A percentile compares a stretch with the other conserved stretches of the same genome.
Conservation (phyloP, 1,140 invertebrate genomes). For the Drosophila ogumai region DNA sequence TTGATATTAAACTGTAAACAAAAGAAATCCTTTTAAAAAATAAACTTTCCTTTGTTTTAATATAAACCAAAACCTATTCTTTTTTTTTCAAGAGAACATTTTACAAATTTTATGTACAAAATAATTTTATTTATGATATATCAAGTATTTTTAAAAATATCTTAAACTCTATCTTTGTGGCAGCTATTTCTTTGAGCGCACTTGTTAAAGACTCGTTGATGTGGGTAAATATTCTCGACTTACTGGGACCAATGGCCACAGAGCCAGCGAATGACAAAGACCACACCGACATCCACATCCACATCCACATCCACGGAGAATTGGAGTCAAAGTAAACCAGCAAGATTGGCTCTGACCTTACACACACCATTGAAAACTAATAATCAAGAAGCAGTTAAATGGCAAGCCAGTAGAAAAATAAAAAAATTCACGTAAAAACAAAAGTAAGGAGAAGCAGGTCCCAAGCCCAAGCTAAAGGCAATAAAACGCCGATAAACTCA, state of each 20-base stretch:
- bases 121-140: too few species aligned
- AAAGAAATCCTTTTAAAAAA: neutral
- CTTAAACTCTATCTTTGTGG: neutral
- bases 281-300: constrained; percentile 6
- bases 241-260: constrained; percentile 38
- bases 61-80: too few species aligned
- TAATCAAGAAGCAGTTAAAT: constrained; percentile 77
- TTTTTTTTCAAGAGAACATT: too few species aligned
- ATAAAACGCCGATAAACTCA: constrained; percentile 6
- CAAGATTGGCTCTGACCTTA: constrained; percentile 72
- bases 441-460: constrained; percentile 44
- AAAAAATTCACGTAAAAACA: constrained; percentile 10
- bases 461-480: constrained; percentile 4
- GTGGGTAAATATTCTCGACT: constrained; percentile 39
- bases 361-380: constrained; percentile 52
- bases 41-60: too few species aligned
- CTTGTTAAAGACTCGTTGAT: constrained; percentile 2
- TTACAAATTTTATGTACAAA: too few species aligned
- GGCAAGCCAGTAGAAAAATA: constrained; percentile 58
- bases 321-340: constrained; percentile 73
- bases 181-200: constrained; percentile 1
- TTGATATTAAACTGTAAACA: neutral
- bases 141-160: neutral
- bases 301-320: constrained; percentile 41
- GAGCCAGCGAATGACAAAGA: constrained; percentile 40